Evolutionary conservation across 92 coral and sea anemone species (phyloP), one percentile per base, ranked within the genome.

Genomic region (Parazoanthus darwini): DNA sequence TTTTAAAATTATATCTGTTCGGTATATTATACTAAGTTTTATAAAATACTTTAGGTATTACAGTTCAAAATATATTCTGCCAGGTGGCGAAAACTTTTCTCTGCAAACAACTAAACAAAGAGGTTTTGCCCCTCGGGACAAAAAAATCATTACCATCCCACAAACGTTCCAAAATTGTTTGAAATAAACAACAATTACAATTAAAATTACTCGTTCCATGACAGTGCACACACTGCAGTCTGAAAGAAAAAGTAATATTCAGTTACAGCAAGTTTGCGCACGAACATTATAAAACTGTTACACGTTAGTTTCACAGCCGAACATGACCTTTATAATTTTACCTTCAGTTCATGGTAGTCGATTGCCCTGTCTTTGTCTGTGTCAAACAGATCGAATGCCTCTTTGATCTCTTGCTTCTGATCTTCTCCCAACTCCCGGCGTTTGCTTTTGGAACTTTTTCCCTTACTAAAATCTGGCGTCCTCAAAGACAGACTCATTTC

Each of bases 401-500:
- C 99, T 88, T 94, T 96, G 90, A 96, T 96, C 85, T 96, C 99
- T 94, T 96, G 99, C 70, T 95, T 96, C 86, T 96, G 99, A 51
- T 96, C 99, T 82, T 96, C 99, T 4, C 99, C 99, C 20, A 96
- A 93, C 75, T 96, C 99, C 71, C 96, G 96, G 89, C 98, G 92
- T 82, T 96, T 96, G 68, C 92, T 92, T 74, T 96, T 94, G 25
- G 96, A 77, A 42, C 96, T 92, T 85, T 96, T 96, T 74, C 94
- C 94, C 80, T 96, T 96, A 76, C 97, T 91, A 67, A 93, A 96
- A 92, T 96, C 99, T 46, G 99, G 99, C 78, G 99, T 93, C 91
- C 96, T 95, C 77, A 96, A 82, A 71, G 96, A 89, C 39, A 96
- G 90, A 95, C 99, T 96, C 99, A 96, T 96, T 73, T 78, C 71